Evolutionary conservation across 2,888 invertebrate genomes (phyloP).

Genomic region (Microctonus aethiopoides): DNA sequence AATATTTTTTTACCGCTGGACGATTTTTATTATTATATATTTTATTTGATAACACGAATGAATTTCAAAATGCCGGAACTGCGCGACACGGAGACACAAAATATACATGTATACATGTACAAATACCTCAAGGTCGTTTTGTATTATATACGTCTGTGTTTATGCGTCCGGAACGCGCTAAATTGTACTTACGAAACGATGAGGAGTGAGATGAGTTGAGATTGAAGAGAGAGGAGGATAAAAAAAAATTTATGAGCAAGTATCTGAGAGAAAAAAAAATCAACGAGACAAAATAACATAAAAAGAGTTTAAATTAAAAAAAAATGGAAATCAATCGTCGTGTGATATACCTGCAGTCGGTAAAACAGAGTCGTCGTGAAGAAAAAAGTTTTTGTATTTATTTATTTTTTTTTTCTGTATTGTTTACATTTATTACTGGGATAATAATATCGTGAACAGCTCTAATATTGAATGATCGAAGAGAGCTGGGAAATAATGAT

Average conservation of each 20-base stretch:
- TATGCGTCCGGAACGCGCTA: conserved; percentile 19
- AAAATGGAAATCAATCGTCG: neutral
- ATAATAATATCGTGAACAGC: no score
- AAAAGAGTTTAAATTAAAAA: neutral
- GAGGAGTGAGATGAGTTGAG: neutral
- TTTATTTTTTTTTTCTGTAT: no score
- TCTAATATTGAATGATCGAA: no score
- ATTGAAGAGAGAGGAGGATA: neutral
- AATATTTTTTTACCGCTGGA: neutral
- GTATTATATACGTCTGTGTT: conserved; percentile 13
- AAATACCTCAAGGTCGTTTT: conserved; percentile 22
- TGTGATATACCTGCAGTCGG: neutral
- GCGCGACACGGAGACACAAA: conserved; percentile 31
- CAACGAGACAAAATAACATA: neutral
- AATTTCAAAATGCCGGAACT: conserved; percentile 40
- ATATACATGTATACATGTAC: neutral
- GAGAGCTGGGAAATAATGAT: neutral
- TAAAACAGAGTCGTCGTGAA: no score
- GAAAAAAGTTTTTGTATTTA: no score
- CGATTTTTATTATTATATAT: neutral
- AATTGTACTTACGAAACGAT: conserved; percentile 18
- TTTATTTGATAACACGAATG: neutral
- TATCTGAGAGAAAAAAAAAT: neutral
- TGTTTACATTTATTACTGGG: no score
- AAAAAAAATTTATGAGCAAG: neutral